Evolutionary conservation across 2,797 vertebrate genomes (phyloP).

Genomic region (Peromyscus melanophrys): DNA sequence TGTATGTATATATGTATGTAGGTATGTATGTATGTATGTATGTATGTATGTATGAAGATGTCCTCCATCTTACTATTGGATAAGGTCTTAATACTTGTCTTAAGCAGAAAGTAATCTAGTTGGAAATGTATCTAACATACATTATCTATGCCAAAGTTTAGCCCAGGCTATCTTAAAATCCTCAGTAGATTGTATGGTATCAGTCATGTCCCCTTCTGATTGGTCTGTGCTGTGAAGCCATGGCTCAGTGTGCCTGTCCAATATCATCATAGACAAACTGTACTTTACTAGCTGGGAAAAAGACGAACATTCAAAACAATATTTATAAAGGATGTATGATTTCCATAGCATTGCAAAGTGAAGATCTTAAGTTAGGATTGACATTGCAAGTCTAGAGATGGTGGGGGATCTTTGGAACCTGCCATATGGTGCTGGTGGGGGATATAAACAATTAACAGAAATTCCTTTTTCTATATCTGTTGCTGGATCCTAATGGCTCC

Average conservation of each 20-base stretch:
- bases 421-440: background rate
- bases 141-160: background rate
- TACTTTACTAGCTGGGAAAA: background rate
- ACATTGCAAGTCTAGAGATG: background rate
- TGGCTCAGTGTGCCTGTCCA: background rate
- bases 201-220: background rate
- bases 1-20: background rate
- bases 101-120: background rate
- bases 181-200: background rate
- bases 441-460: background rate
- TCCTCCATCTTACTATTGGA: background rate
- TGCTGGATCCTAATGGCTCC: no score
- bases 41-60: background rate
- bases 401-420: background rate
- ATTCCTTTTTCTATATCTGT: background rate
- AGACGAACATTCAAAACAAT: background rate
- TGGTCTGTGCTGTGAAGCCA: background rate
- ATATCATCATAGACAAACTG: background rate
- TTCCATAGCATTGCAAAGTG: background rate
- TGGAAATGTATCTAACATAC: background rate
- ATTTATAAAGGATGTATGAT: background rate
- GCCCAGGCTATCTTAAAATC: background rate
- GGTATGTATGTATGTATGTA: no score
- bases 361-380: background rate
- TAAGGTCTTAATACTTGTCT: no score